Base-by-base conservation (phyloP, 1,140 invertebrate species). In the Drosophila sulfurigaster region DNA sequence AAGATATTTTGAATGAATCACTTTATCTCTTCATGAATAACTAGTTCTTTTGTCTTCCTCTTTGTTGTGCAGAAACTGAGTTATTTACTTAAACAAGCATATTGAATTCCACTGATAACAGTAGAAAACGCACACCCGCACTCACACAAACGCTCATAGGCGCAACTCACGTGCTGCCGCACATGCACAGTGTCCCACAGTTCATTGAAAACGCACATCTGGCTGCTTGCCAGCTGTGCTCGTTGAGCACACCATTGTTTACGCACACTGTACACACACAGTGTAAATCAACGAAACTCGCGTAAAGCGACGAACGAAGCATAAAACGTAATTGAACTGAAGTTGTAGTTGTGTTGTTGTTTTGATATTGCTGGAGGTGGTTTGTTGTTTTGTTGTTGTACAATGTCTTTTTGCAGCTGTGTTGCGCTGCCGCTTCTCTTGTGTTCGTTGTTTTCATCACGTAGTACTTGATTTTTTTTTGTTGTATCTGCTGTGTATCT, bases 401-500 rank as follows among this genome's bases (percentile, higher is more conserved):
- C 35, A 38, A 38, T 38, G 25, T 54, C 16, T 25, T 46, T 56
- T 82, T 62, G 75, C 54, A 79, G 81, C 57, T 79, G 71, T 49
- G 13, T 74, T 62, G 41, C 32, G 59, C 20, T 6, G 10, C 25
- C 35, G 60, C 48, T 65, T 32, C 46, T 64, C 52, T 38, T 79
- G 85, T 62, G 86, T 85, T 78, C 85, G 85, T 88, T 88, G 62
- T 46, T 79, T 66, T 20, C 16, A 72, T 58, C 85, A 88, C 85
- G 85, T 88, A 88, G 85, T 88, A 88, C 71, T 28, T 74, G 78
- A 25, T 25, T 7, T 13, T 56, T 49, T 60, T 65, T 80, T 80
- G 71, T 56, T 69, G 70, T 60, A 63, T 73, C 75, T 52, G 35
- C 20, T 65, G 16, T 68, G 63, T 81, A 66, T 81, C 67, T 80